Evolutionary conservation across 1,140 invertebrate species (phyloP).

Genomic region (Maconellicoccus hirsutus): DNA sequence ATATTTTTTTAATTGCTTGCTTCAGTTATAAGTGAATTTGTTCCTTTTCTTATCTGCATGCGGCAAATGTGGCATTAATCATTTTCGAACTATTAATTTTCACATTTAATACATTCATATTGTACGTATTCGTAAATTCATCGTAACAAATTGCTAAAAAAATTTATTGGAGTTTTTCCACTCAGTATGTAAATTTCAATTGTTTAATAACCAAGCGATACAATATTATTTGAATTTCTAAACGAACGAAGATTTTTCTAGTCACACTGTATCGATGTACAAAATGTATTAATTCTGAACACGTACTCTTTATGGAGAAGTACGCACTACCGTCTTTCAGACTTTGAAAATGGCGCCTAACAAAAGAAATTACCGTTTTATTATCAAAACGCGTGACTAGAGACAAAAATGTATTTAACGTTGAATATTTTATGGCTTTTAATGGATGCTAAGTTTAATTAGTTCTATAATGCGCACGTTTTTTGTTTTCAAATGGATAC

Average conservation of each 20-base stretch:
- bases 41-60: too few species aligned
- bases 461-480: slow-evolving; percentile 16
- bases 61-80: too few species aligned
- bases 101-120: too few species aligned
- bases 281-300: slow-evolving; percentile 20
- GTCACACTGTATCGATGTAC: not conserved
- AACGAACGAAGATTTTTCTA: not conserved
- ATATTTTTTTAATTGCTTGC: too few species aligned
- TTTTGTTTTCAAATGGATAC: not conserved
- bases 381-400: slow-evolving; percentile 20
- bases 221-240: too few species aligned
- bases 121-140: too few species aligned
- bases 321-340: slow-evolving; percentile 19
- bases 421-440: slow-evolving; percentile 20
- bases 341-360: slow-evolving; percentile 21
- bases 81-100: too few species aligned
- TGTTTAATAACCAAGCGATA: too few species aligned
- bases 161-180: too few species aligned
- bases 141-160: too few species aligned
- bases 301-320: slow-evolving; percentile 13
- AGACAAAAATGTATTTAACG: slow-evolving; percentile 22
- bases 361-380: slow-evolving; percentile 19
- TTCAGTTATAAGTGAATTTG: too few species aligned
- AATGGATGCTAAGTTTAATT: slow-evolving; percentile 16
- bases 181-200: too few species aligned